Evolutionary conservation across 2,888 invertebrate genomes (phyloP).

Genomic region (Drosophila monieri): DNA sequence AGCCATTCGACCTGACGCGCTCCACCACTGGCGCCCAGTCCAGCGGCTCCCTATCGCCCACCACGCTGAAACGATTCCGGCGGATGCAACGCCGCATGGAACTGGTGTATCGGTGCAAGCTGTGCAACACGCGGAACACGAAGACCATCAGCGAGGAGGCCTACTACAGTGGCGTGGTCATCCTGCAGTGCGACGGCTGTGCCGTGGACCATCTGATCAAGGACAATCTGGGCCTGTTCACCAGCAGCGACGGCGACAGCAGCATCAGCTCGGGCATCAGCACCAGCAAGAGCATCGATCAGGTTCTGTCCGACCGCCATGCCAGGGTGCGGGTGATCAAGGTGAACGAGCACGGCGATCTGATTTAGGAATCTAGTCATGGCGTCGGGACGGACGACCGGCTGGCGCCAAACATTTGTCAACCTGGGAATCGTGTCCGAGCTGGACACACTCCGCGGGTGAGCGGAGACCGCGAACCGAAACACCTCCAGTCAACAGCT

Average conservation of each 20-base stretch:
- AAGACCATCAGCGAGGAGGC: constrained; percentile 82
- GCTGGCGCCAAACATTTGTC: constrained; percentile 15
- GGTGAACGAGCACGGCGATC: constrained; percentile 81
- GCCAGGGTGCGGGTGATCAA: constrained; percentile 76
- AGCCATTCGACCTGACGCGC: constrained; percentile 55
- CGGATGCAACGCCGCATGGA: constrained; percentile 80
- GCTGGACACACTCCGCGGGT: constrained; percentile 24
- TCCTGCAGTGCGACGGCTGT: constrained; percentile 82
- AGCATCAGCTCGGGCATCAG: constrained; percentile 51
- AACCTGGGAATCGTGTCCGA: constrained; percentile 32
- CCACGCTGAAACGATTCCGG: constrained; percentile 72
- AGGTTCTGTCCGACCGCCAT: constrained; percentile 77
- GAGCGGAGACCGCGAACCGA: constrained; percentile 13
- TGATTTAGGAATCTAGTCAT: constrained; percentile 75
- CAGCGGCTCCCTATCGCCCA: constrained; percentile 73
- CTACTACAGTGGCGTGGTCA: constrained; percentile 80
- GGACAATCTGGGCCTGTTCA: constrained; percentile 81
- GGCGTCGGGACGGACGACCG: constrained; percentile 18
- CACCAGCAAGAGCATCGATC: constrained; percentile 70
- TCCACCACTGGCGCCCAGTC: constrained; percentile 30
- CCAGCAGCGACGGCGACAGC: constrained; percentile 69
- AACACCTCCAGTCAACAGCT: background rate
- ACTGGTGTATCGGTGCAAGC: constrained; percentile 80
- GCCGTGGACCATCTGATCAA: constrained; percentile 81
- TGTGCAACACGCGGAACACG: constrained; percentile 81